A percentile compares a stretch with the other conserved stretches of the same genome.
Conservation (phyloP, 2,113 vertebrate genomes). For the Numida meleagris region DNA sequence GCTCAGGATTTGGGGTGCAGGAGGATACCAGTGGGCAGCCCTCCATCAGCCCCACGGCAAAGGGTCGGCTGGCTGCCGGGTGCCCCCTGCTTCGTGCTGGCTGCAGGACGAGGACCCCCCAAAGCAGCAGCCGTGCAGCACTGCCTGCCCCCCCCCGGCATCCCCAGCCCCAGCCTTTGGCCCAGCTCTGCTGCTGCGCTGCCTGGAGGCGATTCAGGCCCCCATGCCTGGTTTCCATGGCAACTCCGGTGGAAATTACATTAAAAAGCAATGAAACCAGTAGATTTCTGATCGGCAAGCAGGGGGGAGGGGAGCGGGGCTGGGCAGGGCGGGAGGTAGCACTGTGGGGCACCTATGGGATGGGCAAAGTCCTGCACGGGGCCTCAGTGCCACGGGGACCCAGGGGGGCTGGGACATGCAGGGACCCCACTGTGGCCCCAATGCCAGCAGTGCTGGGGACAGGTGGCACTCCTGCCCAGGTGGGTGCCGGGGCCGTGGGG, state of each 20-base stretch:
- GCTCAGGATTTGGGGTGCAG: background rate
- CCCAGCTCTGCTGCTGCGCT: background rate
- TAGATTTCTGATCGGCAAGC: constrained; percentile 43
- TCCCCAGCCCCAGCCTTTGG: background rate
- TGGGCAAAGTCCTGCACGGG: background rate
- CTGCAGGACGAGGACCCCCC: background rate
- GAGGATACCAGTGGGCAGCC: background rate
- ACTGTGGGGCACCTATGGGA: background rate
- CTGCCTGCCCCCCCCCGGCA: background rate
- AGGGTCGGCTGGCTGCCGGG: background rate
- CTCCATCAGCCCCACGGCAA: background rate
- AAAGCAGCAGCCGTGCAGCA: background rate
- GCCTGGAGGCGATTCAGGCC: constrained; percentile 27
- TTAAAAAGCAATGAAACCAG: constrained; percentile 69
- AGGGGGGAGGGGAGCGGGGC: constrained; percentile 11
- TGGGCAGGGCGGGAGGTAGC: background rate
- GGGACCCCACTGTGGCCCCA: background rate
- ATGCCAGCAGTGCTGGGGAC: background rate
- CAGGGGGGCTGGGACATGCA: background rate
- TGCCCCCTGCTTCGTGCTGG: rapidly evolving
- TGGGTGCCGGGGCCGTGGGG: background rate
- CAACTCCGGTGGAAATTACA: constrained; percentile 59
- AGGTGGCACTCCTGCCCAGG: rapidly evolving
- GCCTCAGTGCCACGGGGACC: background rate
- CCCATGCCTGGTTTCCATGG: constrained; percentile 53